phyloP scores from a whole-genome alignment of 2,797 vertebrate genomes.

The Prionace glauca region DNA sequence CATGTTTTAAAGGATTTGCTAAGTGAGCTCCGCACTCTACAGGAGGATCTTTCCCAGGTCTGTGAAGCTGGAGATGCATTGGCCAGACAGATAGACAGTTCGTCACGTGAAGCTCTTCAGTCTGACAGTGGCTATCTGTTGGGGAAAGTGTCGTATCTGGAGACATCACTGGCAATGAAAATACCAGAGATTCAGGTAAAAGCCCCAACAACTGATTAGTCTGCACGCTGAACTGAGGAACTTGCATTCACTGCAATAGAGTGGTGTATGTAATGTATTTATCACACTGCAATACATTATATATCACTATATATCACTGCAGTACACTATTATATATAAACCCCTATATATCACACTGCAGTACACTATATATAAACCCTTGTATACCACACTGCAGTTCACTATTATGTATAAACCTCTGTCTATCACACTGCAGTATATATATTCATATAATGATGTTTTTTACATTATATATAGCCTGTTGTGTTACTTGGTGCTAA shows the following conservation, averaged over 20 bases:
- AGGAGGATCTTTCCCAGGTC: constrained; percentile 51
- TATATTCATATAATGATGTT: no score
- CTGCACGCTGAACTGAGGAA: background rate
- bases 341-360: no score
- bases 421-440: no score
- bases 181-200: constrained; percentile 54
- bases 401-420: no score
- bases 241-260: background rate
- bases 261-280: background rate
- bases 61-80: constrained; percentile 53
- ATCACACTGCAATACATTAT: no score
- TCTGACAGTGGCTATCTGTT: constrained; percentile 56
- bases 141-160: constrained; percentile 50
- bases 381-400: no score
- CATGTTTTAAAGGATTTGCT: background rate
- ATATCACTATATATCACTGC: no score
- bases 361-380: no score
- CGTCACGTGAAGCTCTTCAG: constrained; percentile 50
- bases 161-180: constrained; percentile 43
- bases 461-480: no score
- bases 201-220: background rate
- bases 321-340: no score
- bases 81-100: constrained; percentile 47
- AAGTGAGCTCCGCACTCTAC: constrained; percentile 38
- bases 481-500: no score